Base-by-base conservation (phyloP, 2,797 vertebrate species). In the Allobates femoralis region DNA sequence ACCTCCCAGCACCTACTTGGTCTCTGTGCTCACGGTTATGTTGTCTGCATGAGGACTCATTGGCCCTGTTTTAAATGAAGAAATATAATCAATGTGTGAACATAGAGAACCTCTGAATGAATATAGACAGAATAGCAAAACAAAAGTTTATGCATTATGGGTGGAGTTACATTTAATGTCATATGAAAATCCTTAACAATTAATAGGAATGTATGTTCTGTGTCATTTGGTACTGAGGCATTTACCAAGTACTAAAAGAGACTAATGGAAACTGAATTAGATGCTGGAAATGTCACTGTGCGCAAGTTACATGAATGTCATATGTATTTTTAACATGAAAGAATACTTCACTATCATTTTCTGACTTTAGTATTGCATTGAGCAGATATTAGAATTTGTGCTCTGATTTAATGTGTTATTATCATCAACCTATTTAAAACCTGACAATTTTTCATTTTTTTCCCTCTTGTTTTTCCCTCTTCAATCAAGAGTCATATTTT, bases 251-350 rank as follows among this genome's bases (percentile, higher is more conserved):
- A 74, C 69, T 46, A 26, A 50, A 46, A 19, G 23, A 23, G 19
- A 81, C 50, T 81, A 69, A 81, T 81, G 64, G 64, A 30, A 81
- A 11, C 46, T 53, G 79, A 81, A 81, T 81, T 69, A 81, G 60
- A 81, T 81, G 30, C 46, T 81, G 28, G 46, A 81, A 81, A 81
- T 81, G 79, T 69, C 79, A 81, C 64, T n/a, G 21, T 23, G 76
- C 26, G 58, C 56, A 60, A 55, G 37, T 69, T 41, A 81, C 50
- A 55, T 55, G 46, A 81, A 81, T 67, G 79, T 81, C 79, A 81
- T 69, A 51, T 53, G 79, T 81, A 81, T 69, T 81, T 81, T 69
- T 81, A 81, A 55, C 79, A 55, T 69, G 50, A 21, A 53, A n/a
- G 32, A 55, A 67, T 16, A 53, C 46, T 60, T n/a, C 21, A 32